Evolutionary conservation across 2,113 vertebrate species (phyloP).

Genomic region (Speoplatyrhinus poulsoni): DNA sequence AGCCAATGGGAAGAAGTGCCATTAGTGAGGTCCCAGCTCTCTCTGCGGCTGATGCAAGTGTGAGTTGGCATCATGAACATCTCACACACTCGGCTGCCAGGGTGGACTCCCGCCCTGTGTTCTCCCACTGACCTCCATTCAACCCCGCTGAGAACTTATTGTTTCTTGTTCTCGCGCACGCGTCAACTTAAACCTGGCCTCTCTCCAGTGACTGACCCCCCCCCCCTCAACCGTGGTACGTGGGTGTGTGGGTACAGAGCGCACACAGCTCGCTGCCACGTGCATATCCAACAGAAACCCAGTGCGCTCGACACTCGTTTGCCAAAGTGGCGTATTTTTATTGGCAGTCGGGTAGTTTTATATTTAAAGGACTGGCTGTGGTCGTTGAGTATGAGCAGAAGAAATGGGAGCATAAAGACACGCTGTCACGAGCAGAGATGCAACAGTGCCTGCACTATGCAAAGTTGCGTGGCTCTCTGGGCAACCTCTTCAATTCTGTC

Average conservation of each 20-base stretch:
- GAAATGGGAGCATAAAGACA: conserved; percentile 30
- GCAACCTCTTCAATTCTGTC: conserved; percentile 8
- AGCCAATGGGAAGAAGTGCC: neutral
- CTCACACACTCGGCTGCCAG: neutral
- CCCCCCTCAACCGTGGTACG: conserved; percentile 13
- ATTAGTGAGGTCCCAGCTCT: neutral
- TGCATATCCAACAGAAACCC: conserved; percentile 66
- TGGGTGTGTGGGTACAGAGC: conserved; percentile 52
- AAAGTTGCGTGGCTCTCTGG: neutral
- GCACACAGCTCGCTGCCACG: conserved; percentile 48
- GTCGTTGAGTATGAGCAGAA: conserved; percentile 35
- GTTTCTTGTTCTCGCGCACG: conserved; percentile 26
- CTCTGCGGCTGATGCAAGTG: neutral
- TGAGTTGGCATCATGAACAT: conserved; percentile 18
- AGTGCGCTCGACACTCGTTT: conserved; percentile 51
- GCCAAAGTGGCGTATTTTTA: conserved; percentile 68
- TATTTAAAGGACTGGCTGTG: conserved; percentile 55
- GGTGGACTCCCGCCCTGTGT: conserved; percentile 18
- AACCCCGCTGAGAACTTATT: conserved; percentile 41
- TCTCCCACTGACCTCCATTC: conserved; percentile 42
- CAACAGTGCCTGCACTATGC: no score
- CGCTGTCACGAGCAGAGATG: conserved; percentile 26
- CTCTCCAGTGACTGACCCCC: conserved; percentile 29
- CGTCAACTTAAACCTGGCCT: conserved; percentile 42
- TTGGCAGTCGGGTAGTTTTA: conserved; percentile 52